Evolutionary conservation across 2,113 vertebrate species (phyloP).

Genomic region (Clarias batrachus): DNA sequence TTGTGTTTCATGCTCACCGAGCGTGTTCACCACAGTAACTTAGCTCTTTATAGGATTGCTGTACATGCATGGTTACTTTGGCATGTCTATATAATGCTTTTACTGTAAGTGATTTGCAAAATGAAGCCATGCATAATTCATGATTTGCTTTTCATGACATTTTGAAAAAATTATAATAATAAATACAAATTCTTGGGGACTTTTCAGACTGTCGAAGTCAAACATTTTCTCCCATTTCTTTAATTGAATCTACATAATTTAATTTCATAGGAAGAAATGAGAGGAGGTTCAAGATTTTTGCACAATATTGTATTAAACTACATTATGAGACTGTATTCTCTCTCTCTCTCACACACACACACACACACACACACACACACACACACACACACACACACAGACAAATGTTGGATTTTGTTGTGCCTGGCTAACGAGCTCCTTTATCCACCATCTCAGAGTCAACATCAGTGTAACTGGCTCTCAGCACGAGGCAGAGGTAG

Average conservation of each 20-base stretch:
- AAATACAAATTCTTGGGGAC: no score
- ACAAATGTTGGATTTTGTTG: not conserved
- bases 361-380: not conserved
- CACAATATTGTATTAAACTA: not conserved
- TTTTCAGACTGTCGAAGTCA: no score
- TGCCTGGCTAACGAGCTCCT: slow-evolving; percentile 8
- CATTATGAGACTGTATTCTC: no score
- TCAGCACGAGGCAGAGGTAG: slow-evolving; percentile 10
- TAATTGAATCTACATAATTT: no score
- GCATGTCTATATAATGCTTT: not conserved
- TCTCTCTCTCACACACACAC: not conserved
- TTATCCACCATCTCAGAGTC: slow-evolving; percentile 7
- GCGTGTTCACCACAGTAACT: not conserved
- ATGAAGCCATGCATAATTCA: not conserved
- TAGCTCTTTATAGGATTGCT: not conserved
- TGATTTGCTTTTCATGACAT: not conserved
- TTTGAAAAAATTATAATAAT: not conserved
- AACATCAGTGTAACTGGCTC: not conserved
- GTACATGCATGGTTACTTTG: not conserved
- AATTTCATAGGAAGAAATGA: no score
- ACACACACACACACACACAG: not conserved
- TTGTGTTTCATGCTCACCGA: not conserved
- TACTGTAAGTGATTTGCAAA: not conserved
- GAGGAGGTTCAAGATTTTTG: not conserved
- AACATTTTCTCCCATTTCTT: no score